Evolutionary conservation across 2,888 invertebrate genomes (phyloP), one percentile per base, ranked within the genome.

Genomic region (Drosophila phalerata): DNA sequence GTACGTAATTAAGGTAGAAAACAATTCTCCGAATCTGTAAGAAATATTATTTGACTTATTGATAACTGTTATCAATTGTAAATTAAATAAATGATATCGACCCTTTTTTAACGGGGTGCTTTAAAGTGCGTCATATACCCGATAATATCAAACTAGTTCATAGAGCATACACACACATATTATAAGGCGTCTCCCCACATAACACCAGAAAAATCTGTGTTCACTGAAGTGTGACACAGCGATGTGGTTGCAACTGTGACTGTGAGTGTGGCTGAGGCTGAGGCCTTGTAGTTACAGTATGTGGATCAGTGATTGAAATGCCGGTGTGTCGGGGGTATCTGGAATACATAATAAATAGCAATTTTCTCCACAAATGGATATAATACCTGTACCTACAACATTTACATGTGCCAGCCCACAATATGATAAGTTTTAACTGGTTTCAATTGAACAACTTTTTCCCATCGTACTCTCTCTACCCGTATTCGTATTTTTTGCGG

Each of bases 361-460:
- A 67, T 73, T 62, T 73, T 48, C 53, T 38, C 61, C n/a, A 34
- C 15, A 47, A 74, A 34, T 74, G 55, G n/a, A 34, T 61, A 48
- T 48, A 65, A 55, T 73, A 72, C 53, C 68, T 61, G 61, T 70
- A 66, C 28, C 43, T 22, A 15, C 30, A 38, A 28, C 30, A 38
- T 34, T 63, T n/a, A 28, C 55, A 69, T 70, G 49, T 17, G 13
- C n/a, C 17, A 40, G 40, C 40, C 52, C 32, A 47, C 48, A 60
- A 43, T 70, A 37, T 40, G 34, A 51, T 48, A 62, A 25, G 60
- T 48, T 43, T 69, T 64, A 85, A 88, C 86, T 69, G 77, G 77
- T 82, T 82, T 73, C 62, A 82, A 72, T 79, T 64, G 51, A 53
- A 63, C 49, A 45, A 37, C 34, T 40, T 53, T 65, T 60, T 65